Evolutionary conservation across 2,797 vertebrate species (phyloP).

Genomic region (Tapera naevia): DNA sequence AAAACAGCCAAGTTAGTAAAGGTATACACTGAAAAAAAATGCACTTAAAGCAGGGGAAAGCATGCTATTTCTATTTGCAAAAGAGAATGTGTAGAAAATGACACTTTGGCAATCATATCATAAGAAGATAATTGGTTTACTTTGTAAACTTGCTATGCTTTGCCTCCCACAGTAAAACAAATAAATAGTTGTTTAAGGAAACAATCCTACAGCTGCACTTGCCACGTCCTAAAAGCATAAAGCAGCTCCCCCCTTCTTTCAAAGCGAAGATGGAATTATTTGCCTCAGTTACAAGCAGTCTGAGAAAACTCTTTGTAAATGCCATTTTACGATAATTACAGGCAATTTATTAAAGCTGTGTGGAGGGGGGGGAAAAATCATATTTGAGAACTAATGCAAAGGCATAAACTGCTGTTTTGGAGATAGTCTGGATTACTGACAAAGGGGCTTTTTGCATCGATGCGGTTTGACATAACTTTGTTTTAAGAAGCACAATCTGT

Average conservation of each 20-base stretch:
- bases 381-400: conserved; percentile 59
- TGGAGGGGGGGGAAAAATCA: background rate
- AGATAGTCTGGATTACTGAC: conserved; percentile 66
- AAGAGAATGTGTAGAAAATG: background rate
- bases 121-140: conserved; percentile 67
- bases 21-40: background rate
- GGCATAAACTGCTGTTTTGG: conserved; percentile 43
- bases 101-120: conserved; percentile 54
- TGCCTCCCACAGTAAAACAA: conserved; percentile 53
- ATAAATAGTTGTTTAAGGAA: conserved; percentile 42
- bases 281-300: conserved; percentile 51
- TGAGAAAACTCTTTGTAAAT: conserved; percentile 69
- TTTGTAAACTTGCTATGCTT: conserved; percentile 62
- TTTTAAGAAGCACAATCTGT: conserved; percentile 49
- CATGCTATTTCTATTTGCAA: background rate
- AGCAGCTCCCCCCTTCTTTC: conserved; percentile 19
- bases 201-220: conserved; percentile 13
- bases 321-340: conserved; percentile 71
- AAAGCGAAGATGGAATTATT: conserved; percentile 56
- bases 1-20: background rate
- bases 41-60: background rate
- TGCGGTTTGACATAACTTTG: conserved; percentile 44
- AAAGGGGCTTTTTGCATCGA: conserved; percentile 56
- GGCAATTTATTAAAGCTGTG: conserved; percentile 49
- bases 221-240: conserved; percentile 21